Evolutionary conservation across 1,140 invertebrate genomes (phyloP), one percentile per base, ranked within the genome.

Genomic region (Cardiocondyla obscurior): DNA sequence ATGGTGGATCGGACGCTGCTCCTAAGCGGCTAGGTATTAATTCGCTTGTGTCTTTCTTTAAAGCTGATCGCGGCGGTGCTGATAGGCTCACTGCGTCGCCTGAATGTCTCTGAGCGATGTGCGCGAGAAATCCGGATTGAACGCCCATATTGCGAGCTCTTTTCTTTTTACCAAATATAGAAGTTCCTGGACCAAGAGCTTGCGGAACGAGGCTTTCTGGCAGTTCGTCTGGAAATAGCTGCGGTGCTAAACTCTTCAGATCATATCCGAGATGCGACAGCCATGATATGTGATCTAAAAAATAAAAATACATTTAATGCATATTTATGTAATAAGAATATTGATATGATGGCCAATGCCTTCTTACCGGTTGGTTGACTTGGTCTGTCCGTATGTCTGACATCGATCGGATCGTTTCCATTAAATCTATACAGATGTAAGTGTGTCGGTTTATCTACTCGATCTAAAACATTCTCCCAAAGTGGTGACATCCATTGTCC

Each of bases 401-500:
- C 95, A 90, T 99, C 98, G 39, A 99, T 97, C 19, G 98, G 98
- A 95, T 99, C 98, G 91, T 99, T 99, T 82, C 97, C 97, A 92
- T 98, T 98, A 87, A 98, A 98, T 89, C 98, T 95, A 90, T 98
- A 98, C 8, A 98, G 93, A 94, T 98, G 97, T 46, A 98, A 92
- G 65, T 97, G 96, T 0, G 97, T 97, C 0, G 97, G 97, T 19
- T 95, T 97, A 36, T 97, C 95, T 30, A 98, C 95, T 79, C 96
- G 95, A 85, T 97, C 96, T 5, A 97, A 94, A 1, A 98, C 96
- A 72, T 97, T 96, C 90, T 98, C 96, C 97, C 98, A 99, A 55
- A 98, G 95, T 0, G 98, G 98, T 39, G 97, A 97, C 96, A 99
- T 97, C 97, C 97, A 99, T 90, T 98, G 97, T 0, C 98, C 98